Base-by-base conservation (phyloP, 1,140 invertebrate genomes). In the Steinernema khuongi region DNA sequence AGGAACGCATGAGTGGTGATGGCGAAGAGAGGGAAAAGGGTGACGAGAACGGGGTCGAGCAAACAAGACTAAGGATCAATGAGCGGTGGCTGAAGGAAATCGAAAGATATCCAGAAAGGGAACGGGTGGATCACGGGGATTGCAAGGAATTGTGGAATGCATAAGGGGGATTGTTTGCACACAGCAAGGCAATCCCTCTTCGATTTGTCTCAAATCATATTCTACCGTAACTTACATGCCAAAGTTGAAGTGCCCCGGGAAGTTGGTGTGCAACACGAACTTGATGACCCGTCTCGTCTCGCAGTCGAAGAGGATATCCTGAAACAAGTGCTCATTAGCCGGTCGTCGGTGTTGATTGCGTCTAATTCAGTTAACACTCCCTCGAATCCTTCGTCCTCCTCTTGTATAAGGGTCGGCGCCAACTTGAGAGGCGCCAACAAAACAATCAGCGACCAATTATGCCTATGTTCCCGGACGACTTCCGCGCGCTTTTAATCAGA, bases 191-290 rank as follows among this genome's bases (percentile, higher is more conserved):
- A 41, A 41, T 41, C n/a, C n/a, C 36, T 41, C 36, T 41, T 41
- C 36, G n/a, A 41, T 11, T 11, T 7, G 7, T n/a, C 36, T 11
- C n/a, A 7, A n/a, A 7, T 41, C 36, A n/a, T n/a, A 11, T n/a
- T 41, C 36, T 41, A 41, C 7, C 36, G 36, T 11, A 72, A 86
- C 86, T 86, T 86, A 96, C 91, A 96, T 97, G 86, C 97, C 97
- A 87, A 98, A 99, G 87, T 98, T 96, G 87, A 97, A 98, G 87
- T 99, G 96, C 1, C 96, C 96, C 19, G 96, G 96, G 87, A 94
- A 96, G 87, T 99, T 99, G 7, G 95, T 97, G 86, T 98, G 96
- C 50, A 99, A 88, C 22, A 99, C 92, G 86, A 98, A 93, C 86
- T 98, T 99, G 86, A 96, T 96, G 66, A 94, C 94, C 80, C 90